Evolutionary conservation across 2,113 vertebrate genomes (phyloP).

Genomic region (Dipodomys stephensi): DNA sequence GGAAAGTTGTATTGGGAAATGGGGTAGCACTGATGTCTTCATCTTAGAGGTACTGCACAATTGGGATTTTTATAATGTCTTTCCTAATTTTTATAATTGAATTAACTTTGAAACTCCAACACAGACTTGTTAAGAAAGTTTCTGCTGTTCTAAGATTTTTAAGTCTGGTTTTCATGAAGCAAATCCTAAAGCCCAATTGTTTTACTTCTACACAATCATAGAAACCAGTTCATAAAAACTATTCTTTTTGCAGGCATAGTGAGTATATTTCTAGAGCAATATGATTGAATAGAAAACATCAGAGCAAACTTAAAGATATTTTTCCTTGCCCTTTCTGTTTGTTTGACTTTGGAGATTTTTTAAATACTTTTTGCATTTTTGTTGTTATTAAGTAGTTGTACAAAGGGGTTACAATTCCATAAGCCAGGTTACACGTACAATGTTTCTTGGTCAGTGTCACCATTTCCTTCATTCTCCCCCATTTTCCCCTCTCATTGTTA

Average conservation of each 20-base stretch:
- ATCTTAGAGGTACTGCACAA: neutral
- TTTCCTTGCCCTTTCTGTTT: no score
- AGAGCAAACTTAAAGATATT: neutral
- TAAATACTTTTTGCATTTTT: no score
- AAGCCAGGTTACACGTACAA: no score
- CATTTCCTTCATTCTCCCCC: no score
- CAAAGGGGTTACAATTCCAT: no score
- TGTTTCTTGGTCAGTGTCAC: no score
- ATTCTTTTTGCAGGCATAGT: neutral
- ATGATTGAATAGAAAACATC: neutral
- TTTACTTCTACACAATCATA: neutral
- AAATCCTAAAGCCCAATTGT: neutral
- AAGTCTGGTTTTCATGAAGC: neutral
- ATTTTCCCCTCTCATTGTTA: no score
- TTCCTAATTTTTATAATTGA: neutral
- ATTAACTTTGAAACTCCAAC: slow-evolving; percentile 49
- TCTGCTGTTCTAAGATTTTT: no score
- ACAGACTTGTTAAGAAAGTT: neutral
- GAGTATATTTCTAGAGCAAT: neutral
- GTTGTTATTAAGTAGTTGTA: no score
- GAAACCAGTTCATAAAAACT: slow-evolving; percentile 25
- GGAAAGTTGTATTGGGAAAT: neutral
- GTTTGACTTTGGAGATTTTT: no score
- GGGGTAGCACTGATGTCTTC: neutral
- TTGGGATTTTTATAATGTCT: neutral